A percentile compares a stretch with the other conserved stretches of the same genome.
Conservation (phyloP, 1,140 invertebrate species). For the Apis florea region DNA sequence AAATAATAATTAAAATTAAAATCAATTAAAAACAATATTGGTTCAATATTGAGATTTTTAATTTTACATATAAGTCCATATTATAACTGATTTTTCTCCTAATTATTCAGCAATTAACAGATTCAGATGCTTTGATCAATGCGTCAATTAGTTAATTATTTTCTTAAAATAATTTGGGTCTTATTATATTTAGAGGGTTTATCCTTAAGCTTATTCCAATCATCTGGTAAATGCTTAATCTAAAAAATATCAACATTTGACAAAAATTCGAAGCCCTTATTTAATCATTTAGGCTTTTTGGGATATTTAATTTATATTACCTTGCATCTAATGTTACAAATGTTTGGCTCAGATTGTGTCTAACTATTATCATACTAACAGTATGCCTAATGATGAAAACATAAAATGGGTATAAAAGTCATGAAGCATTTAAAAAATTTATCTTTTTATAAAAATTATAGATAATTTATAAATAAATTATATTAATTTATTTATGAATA, state of each 20-base stretch:
- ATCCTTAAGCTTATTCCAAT: constrained; percentile 60
- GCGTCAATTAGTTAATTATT: constrained; percentile 52
- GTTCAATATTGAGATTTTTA: not conserved
- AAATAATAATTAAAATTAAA: not conserved
- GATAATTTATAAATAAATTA: no score
- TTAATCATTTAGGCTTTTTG: constrained; percentile 60
- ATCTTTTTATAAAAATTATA: no score
- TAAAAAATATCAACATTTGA: constrained; percentile 57
- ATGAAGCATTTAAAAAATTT: constrained; percentile 1
- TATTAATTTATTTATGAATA: no score
- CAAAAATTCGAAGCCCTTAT: constrained; percentile 49
- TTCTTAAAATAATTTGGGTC: constrained; percentile 61
- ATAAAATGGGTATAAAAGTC: constrained; percentile 53
- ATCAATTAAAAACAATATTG: not conserved
- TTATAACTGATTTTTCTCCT: constrained; percentile 56
- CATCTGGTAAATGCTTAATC: constrained; percentile 66
- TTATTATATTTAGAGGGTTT: constrained; percentile 57
- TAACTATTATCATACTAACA: constrained; percentile 67
- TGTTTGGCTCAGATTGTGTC: constrained; percentile 59
- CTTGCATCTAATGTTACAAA: constrained; percentile 63
- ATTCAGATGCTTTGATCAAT: constrained; percentile 58
- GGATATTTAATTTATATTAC: constrained; percentile 59
- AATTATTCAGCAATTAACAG: constrained; percentile 66
- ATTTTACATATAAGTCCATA: constrained; percentile 52
- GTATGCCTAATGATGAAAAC: constrained; percentile 55